Evolutionary conservation across 1,140 invertebrate species (phyloP).

Genomic region (Diachasma alloeum): DNA sequence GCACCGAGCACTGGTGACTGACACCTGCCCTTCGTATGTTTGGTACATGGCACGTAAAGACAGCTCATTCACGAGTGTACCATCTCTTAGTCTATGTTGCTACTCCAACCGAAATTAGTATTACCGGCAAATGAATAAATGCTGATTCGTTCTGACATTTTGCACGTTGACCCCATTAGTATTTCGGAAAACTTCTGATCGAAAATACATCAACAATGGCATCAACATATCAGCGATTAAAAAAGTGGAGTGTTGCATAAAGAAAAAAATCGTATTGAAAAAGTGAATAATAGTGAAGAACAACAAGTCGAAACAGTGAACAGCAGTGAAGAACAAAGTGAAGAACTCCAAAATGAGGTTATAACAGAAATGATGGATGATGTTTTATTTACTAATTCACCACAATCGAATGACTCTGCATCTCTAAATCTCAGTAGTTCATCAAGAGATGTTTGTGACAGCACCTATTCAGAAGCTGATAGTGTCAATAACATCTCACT

Average conservation of each 20-base stretch:
- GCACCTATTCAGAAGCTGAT: not conserved
- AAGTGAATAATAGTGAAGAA: not conserved
- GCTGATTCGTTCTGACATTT: too few species aligned
- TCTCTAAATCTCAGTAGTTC: not conserved
- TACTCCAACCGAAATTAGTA: too few species aligned
- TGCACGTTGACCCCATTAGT: too few species aligned
- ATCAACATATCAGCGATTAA: not conserved
- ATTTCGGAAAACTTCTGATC: not conserved
- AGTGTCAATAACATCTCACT: not conserved
- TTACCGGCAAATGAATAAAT: too few species aligned
- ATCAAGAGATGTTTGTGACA: not conserved
- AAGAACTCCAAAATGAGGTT: not conserved
- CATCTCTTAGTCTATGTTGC: too few species aligned
- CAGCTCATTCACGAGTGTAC: too few species aligned
- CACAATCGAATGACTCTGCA: not conserved
- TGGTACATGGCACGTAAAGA: too few species aligned
- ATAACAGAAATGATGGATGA: not conserved
- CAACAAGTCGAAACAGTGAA: not conserved
- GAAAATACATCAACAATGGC: too few species aligned
- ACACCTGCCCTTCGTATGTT: too few species aligned
- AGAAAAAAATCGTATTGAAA: not conserved
- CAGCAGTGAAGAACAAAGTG: not conserved
- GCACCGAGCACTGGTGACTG: too few species aligned
- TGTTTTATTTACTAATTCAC: too few species aligned
- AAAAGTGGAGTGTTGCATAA: not conserved